phyloP scores from a whole-genome alignment of 2,113 vertebrate genomes.

The Actinemys pallida region DNA sequence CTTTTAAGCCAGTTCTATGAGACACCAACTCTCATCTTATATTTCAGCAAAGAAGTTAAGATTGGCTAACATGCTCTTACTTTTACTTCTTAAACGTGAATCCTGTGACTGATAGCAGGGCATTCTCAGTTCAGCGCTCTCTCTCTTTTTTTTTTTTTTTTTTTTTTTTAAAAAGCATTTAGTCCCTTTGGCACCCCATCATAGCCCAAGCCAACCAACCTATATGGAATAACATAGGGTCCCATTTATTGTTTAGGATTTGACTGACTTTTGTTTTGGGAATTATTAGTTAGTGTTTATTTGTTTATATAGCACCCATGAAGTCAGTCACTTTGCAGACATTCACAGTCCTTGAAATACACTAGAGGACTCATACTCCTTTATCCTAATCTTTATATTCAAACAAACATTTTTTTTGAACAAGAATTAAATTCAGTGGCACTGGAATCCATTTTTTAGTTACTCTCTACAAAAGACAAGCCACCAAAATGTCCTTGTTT shows the following conservation, averaged over 20 bases:
- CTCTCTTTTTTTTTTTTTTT: neutral
- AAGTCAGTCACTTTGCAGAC: neutral
- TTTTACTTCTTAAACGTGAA: neutral
- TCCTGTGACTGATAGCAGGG: no score
- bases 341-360: neutral
- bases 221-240: neutral
- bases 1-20: neutral
- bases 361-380: neutral
- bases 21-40: neutral
- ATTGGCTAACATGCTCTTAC: neutral
- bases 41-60: neutral
- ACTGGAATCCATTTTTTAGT: neutral
- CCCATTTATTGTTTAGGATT: neutral
- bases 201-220: slow-evolving; percentile 39
- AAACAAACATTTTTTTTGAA: neutral
- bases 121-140: slow-evolving; percentile 22
- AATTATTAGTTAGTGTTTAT: slow-evolving; percentile 9
- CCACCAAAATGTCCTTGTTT: neutral
- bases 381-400: neutral
- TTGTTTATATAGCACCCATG: neutral
- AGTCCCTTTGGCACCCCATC: neutral
- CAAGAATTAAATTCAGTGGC: neutral
- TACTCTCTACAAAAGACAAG: neutral
- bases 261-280: slow-evolving; percentile 14
- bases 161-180: neutral